phyloP scores from a whole-genome alignment of 1,140 invertebrate genomes.

The Vanessa tameamea region DNA sequence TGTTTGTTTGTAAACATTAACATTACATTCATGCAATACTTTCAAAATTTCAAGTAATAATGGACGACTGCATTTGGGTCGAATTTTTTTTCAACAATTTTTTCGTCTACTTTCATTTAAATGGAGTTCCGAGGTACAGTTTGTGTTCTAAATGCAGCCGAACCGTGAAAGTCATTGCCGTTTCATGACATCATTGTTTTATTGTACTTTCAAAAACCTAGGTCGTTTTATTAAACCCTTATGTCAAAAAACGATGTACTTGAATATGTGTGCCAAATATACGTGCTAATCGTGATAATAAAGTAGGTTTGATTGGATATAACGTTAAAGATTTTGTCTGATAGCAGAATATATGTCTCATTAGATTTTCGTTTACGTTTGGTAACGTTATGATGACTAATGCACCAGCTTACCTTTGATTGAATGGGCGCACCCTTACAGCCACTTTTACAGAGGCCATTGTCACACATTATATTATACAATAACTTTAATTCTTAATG shows the following conservation, averaged over 20 bases:
- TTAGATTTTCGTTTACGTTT: constrained; percentile 27
- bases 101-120: constrained; percentile 73
- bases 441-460: constrained; percentile 92
- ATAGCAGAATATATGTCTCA: constrained; percentile 17
- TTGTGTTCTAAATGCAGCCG: constrained; percentile 75
- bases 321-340: constrained; percentile 12
- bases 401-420: constrained; percentile 84
- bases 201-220: constrained; percentile 71
- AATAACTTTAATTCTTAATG: constrained; percentile 50
- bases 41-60: constrained; percentile 23
- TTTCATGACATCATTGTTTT: constrained; percentile 76
- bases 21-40: constrained; percentile 12
- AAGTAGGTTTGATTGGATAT: not conserved
- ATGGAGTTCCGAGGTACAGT: constrained; percentile 66
- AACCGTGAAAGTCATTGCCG: constrained; percentile 79
- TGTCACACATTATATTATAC: constrained; percentile 77
- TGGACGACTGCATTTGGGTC: constrained; percentile 39
- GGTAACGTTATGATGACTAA: constrained; percentile 39
- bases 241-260: not conserved
- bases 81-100: constrained; percentile 57
- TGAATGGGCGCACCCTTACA: constrained; percentile 90
- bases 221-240: constrained; percentile 5
- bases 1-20: constrained; percentile 36
- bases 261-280: constrained; percentile 2
- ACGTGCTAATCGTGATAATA: not conserved